Base-by-base conservation (phyloP, 2,888 invertebrate species). In the Blastobasis lacticolella region DNA sequence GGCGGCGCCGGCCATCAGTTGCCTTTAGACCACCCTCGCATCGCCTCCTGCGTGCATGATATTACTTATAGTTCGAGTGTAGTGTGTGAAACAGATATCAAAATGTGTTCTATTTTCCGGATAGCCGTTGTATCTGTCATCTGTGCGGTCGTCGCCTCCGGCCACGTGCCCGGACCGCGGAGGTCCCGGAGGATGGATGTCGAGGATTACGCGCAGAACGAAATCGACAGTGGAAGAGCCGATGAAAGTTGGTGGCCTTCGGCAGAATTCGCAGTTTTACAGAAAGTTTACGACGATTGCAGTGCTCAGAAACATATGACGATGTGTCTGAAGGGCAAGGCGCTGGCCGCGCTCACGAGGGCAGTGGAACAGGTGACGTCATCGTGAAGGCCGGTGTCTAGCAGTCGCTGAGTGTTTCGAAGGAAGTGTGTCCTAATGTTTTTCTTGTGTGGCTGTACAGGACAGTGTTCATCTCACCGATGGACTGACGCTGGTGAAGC, bases 231-330 rank as follows among this genome's bases (percentile, higher is more conserved):
- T 70, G 84, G 85, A 47, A 75, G 89, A 72, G 84, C 87, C 47
- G 88, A 88, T 45, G 89, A 89, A 57, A 79, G 74, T 43, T 87
- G 88, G 89, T 89, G 88, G 88, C 84, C 89, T 49, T 86, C 89
- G n/a, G 89, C 91, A 4, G 91, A 91, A 65, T 85, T 91, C 64
- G 74, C 82, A 54, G 81, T 91, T 57, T 78, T 90, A 63, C 89
- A 90, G 64, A 90, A 90, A 73, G 89, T 91, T 61, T 92, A 91
- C 66, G 91, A 91, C 58, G 91, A 91, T 66, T 92, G 91, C 73
- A 90, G 90, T 78, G 78, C 85, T 55, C 90, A 89, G 59, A 88
- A 89, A 67, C 91, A 91, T 65, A 85, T 91, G 66, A 83, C 90
- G 51, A 83, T 81, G 64, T 92, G 92, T 68, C 80, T 92, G 50